A percentile compares a stretch with the other conserved stretches of the same genome.
Evolutionary conservation across 2,113 vertebrate species (phyloP).

Genomic region (Cettia cetti): DNA sequence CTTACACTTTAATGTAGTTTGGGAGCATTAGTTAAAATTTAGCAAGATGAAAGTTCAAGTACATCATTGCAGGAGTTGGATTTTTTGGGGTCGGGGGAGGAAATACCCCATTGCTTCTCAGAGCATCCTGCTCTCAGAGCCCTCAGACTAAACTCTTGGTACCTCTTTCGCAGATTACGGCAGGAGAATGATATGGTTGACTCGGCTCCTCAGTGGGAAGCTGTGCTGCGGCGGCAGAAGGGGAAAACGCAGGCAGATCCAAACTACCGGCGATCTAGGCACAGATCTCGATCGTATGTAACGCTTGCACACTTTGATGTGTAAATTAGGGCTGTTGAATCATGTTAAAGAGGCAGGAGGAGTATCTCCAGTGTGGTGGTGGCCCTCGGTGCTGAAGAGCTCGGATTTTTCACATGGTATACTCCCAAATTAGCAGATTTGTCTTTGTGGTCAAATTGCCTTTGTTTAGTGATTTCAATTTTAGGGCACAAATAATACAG

Average conservation of each 20-base stretch:
- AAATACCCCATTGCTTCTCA: background rate
- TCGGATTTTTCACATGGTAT: fast-evolving
- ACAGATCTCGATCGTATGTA: slow-evolving; percentile 83
- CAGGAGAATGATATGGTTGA: slow-evolving; percentile 88
- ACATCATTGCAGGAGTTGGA: background rate
- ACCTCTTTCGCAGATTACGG: slow-evolving; percentile 70
- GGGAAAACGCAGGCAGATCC: slow-evolving; percentile 79
- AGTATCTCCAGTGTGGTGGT: background rate
- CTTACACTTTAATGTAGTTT: background rate
- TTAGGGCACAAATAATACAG: background rate
- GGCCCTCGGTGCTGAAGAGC: background rate
- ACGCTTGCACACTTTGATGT: background rate
- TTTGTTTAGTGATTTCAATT: background rate
- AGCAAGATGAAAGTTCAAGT: background rate
- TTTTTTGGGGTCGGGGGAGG: background rate
- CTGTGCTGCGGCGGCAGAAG: slow-evolving; percentile 82
- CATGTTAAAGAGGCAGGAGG: background rate
- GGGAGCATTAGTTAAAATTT: background rate
- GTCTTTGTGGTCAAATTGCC: background rate
- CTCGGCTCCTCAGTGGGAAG: slow-evolving; percentile 88
- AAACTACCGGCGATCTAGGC: slow-evolving; percentile 80
- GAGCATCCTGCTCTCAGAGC: background rate
- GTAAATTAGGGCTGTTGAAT: background rate
- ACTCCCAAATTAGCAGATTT: background rate
- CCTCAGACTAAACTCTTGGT: background rate